A percentile compares a stretch with the other conserved stretches of the same genome.
phyloP scores from a whole-genome alignment of 2,888 invertebrate species.

The Phania funesta region DNA sequence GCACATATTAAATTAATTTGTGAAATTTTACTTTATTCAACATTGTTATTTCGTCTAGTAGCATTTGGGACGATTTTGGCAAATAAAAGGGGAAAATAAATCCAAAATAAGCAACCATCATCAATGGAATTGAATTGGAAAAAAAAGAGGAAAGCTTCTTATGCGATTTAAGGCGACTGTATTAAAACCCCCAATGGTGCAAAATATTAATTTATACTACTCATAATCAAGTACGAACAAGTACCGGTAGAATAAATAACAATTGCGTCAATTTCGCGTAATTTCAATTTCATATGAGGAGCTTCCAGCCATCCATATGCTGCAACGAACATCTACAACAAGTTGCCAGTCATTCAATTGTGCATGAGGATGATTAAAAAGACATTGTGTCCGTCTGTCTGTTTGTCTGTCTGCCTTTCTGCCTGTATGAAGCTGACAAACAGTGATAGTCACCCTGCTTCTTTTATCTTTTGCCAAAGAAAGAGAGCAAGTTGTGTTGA shows the following conservation, averaged over 20 bases:
- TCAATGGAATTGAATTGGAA: slow-evolving; percentile 39
- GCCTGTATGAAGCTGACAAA: slow-evolving; percentile 18
- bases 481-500: not conserved
- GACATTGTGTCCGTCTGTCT: not conserved
- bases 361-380: slow-evolving; percentile 13
- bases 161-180: slow-evolving; percentile 45
- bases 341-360: slow-evolving; percentile 27
- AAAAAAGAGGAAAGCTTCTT: slow-evolving; percentile 56
- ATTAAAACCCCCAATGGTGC: slow-evolving; percentile 61
- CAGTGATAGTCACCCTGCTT: slow-evolving; percentile 43
- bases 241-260: slow-evolving; percentile 53
- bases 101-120: slow-evolving; percentile 33
- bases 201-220: slow-evolving; percentile 61
- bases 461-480: slow-evolving; percentile 11
- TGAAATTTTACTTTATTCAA: slow-evolving; percentile 23
- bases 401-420: not conserved
- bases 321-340: not conserved
- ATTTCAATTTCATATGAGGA: slow-evolving; percentile 52
- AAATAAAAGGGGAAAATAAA: slow-evolving; percentile 24
- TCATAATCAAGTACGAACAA: slow-evolving; percentile 32
- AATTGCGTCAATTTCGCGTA: slow-evolving; percentile 66
- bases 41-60: not conserved
- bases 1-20: slow-evolving; percentile 56
- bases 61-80: slow-evolving; percentile 27
- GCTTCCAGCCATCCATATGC: not conserved